Percentiles rank a stretch among this genome's conserved stretches.
These are phyloP conservation scores for Calliopsis andreniformis DNA, from an alignment of 1,140 invertebrate genomes.

Conservation along the genomic window DNA sequence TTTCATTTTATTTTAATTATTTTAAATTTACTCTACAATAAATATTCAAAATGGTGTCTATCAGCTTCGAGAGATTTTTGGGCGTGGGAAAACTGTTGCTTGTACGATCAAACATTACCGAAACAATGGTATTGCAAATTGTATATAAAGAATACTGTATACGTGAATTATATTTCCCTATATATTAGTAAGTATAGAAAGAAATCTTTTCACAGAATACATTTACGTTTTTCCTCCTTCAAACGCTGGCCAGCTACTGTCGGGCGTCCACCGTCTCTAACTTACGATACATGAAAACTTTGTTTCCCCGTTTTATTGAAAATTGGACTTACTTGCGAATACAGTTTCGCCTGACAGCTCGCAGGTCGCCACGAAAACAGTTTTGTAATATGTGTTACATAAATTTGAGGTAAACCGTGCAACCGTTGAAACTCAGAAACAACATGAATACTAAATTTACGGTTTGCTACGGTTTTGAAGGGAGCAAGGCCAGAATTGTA, in stretches of 20 bases:
- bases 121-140: no score
- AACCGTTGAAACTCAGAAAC: constrained; percentile 37
- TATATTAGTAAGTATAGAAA: neutral
- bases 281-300: constrained; percentile 17
- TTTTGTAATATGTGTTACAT: constrained; percentile 39
- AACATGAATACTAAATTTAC: constrained; percentile 38
- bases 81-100: no score
- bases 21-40: no score
- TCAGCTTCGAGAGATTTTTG: no score
- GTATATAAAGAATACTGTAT: no score
- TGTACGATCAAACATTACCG: no score
- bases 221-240: neutral
- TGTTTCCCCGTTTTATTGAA: constrained; percentile 17
- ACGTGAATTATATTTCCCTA: no score
- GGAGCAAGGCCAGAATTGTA: constrained; percentile 28
- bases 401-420: constrained; percentile 43
- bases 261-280: neutral
- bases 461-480: constrained; percentile 28
- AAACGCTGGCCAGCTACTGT: neutral
- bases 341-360: neutral
- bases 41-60: no score
- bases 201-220: no score
- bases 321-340: constrained; percentile 1
- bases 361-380: neutral
- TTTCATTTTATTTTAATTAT: no score